A percentile compares a stretch with the other conserved stretches of the same genome.
Conservation (phyloP, 2,113 vertebrate species). For the Diphyllodes magnificus region DNA sequence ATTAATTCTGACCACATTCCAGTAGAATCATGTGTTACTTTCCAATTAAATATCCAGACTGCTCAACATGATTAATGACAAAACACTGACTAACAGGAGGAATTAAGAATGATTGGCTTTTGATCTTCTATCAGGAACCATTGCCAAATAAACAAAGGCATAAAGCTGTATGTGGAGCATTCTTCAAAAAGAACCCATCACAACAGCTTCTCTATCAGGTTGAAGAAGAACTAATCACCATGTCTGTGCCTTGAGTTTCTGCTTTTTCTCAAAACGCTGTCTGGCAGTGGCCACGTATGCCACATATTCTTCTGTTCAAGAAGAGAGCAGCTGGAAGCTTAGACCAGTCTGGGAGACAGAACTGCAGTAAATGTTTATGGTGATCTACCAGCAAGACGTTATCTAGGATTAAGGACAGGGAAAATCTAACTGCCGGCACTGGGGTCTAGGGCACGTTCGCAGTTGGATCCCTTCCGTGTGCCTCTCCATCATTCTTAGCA, state of each 20-base stretch:
- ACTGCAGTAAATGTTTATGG: background rate
- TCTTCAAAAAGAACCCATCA: background rate
- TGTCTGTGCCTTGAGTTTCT: background rate
- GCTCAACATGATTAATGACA: constrained; percentile 34
- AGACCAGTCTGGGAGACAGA: background rate
- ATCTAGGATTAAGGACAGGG: background rate
- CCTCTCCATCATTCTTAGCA: background rate
- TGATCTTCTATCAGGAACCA: background rate
- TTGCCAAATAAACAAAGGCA: constrained; percentile 36
- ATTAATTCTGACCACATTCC: constrained; percentile 50
- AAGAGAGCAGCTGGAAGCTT: background rate
- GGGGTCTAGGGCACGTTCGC: background rate
- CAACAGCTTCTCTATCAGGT: background rate
- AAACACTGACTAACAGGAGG: constrained; percentile 37
- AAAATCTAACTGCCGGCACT: background rate
- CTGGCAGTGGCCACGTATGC: background rate
- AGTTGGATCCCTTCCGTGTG: background rate
- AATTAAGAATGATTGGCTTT: constrained; percentile 45
- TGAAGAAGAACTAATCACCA: background rate
- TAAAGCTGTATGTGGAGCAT: background rate
- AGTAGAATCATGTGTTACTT: background rate
- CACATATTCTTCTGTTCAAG: background rate
- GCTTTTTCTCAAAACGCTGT: background rate
- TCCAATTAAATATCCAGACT: constrained; percentile 42
- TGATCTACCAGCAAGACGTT: background rate